A percentile compares a stretch with the other conserved stretches of the same genome.
Conservation (phyloP, 2,113 vertebrate genomes). For the Tapirus terrestris region DNA sequence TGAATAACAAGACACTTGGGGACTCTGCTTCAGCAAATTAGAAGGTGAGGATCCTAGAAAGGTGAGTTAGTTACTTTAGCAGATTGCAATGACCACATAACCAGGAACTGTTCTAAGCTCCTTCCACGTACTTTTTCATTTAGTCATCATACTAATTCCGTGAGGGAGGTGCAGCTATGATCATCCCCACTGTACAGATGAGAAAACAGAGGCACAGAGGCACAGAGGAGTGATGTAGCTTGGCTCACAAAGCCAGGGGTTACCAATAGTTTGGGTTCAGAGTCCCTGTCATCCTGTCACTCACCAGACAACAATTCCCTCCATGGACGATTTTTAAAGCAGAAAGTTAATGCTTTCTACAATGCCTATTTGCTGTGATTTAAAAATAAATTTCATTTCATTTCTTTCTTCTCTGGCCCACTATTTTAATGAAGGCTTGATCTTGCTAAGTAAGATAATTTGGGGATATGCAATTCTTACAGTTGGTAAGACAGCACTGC, state of each 20-base stretch:
- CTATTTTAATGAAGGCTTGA: background rate
- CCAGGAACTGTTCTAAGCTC: background rate
- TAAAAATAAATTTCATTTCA: background rate
- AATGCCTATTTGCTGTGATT: background rate
- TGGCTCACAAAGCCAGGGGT: background rate
- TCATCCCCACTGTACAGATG: background rate
- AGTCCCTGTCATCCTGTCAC: background rate
- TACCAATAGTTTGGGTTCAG: background rate
- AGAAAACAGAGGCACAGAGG: background rate
- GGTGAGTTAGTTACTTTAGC: background rate
- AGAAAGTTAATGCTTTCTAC: background rate
- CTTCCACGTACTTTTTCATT: background rate
- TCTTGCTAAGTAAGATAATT: background rate
- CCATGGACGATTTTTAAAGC: background rate
- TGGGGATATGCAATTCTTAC: background rate
- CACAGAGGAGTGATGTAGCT: accelerated
- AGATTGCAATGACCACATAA: background rate
- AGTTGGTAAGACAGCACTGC: background rate
- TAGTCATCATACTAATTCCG: background rate
- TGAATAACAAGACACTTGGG: background rate
- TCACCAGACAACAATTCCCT: background rate
- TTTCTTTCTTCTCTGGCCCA: background rate
- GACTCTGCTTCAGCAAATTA: background rate
- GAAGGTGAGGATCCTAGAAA: background rate
- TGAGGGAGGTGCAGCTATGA: background rate